A percentile compares a stretch with the other conserved stretches of the same genome.
These are phyloP conservation scores for Pammene aurita DNA, from an alignment of 2,888 invertebrate genomes.

Conservation along the genomic window DNA sequence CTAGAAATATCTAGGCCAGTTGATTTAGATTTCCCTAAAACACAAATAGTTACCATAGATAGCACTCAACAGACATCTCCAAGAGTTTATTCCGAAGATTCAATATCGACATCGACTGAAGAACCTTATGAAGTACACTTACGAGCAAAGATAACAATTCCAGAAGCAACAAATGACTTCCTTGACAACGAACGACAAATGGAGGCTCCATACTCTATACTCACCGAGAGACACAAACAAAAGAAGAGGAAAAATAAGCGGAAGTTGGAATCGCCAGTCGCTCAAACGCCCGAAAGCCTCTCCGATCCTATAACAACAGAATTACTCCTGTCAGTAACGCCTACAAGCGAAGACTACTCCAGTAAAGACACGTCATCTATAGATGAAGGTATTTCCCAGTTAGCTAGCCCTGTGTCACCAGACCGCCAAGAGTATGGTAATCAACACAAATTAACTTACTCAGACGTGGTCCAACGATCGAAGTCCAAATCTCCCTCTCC, in stretches of 20 bases:
- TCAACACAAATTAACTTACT: conserved; percentile 69
- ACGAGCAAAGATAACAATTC: conserved; percentile 83
- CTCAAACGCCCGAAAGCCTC: conserved; percentile 74
- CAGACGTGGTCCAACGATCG: conserved; percentile 78
- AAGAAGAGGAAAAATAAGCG: conserved; percentile 73
- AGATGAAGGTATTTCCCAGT: conserved; percentile 77
- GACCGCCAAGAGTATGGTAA: conserved; percentile 48
- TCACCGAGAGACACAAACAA: conserved; percentile 68
- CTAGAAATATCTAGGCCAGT: conserved; percentile 41
- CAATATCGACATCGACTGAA: conserved; percentile 78
- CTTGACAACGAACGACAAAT: conserved; percentile 69
- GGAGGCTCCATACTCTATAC: conserved; percentile 60
- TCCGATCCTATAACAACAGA: conserved; percentile 80
- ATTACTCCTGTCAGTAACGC: conserved; percentile 72
- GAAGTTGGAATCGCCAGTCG: conserved; percentile 66
- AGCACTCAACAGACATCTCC: conserved; percentile 82
- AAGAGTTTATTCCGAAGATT: conserved; percentile 79
- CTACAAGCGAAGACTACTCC: conserved; percentile 75
- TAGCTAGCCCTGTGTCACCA: conserved; percentile 60
- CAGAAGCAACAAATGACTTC: conserved; percentile 70
- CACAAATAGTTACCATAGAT: conserved; percentile 49
- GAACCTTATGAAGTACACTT: conserved; percentile 85
- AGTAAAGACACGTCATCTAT: conserved; percentile 71
- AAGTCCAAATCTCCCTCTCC: conserved; percentile 80
- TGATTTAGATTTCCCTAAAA: conserved; percentile 51